phyloP scores from a whole-genome alignment of 1,140 invertebrate genomes.

The Ostrea edulis region DNA sequence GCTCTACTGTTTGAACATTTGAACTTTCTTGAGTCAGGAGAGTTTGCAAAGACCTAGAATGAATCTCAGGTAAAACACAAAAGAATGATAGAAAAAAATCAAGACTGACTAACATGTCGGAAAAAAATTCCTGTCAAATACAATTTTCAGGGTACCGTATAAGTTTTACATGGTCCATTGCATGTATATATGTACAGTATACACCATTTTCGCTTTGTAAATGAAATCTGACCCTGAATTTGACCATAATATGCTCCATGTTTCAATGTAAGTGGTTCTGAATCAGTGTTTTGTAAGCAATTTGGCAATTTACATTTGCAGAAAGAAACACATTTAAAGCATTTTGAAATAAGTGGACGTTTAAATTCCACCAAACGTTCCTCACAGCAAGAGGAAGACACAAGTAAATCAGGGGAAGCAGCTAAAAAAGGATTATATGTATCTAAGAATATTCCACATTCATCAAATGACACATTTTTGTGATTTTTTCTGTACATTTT shows the following conservation, averaged over 20 bases:
- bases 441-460: constrained; percentile 49
- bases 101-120: constrained; percentile 11
- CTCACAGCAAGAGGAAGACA: constrained; percentile 50
- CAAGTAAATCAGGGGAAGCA: constrained; percentile 43
- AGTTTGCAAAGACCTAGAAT: background rate
- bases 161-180: constrained; percentile 40
- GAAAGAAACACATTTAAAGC: constrained; percentile 39
- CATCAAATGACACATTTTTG: background rate
- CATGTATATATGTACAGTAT: constrained; percentile 46
- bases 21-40: background rate
- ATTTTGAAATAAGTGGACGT: constrained; percentile 45
- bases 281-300: background rate
- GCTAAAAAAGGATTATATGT: background rate
- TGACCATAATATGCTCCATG: constrained; percentile 38
- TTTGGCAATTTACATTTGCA: constrained; percentile 45
- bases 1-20: constrained; percentile 23
- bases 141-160: constrained; percentile 27
- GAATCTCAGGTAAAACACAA: constrained; percentile 36
- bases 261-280: constrained; percentile 24
- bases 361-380: constrained; percentile 48
- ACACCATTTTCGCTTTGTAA: constrained; percentile 50
- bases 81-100: constrained; percentile 30
- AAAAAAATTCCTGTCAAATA: constrained; percentile 42
- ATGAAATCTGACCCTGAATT: constrained; percentile 51
- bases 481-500: constrained; percentile 10